Conservation (phyloP, 64 coral and sea anemone species). For the Montipora capricornis region DNA sequence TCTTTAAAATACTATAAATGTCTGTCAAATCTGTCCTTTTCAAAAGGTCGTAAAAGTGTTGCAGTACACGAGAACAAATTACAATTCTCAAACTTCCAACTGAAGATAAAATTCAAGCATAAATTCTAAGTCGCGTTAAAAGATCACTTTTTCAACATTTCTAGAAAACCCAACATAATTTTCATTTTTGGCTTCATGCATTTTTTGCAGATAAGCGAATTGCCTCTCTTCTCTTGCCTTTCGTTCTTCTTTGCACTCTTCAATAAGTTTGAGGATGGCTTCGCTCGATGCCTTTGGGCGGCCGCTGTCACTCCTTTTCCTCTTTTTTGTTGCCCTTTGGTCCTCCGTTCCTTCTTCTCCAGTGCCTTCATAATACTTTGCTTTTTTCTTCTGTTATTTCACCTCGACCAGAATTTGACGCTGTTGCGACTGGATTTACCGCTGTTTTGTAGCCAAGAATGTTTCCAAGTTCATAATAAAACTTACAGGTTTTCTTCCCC, state of each 20-base stretch:
- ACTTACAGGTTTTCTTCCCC: not conserved
- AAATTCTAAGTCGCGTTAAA: not conserved
- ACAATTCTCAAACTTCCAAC: too few relatives aligned
- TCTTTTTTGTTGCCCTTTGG: not conserved
- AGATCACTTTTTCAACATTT: constrained; percentile 22
- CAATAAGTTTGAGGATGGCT: not conserved
- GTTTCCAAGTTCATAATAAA: not conserved
- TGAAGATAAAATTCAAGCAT: too few relatives aligned
- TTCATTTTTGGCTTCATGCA: constrained; percentile 56
- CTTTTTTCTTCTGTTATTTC: too few relatives aligned
- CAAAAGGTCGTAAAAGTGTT: too few relatives aligned
- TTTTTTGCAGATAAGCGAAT: constrained; percentile 20
- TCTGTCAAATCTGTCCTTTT: too few relatives aligned
- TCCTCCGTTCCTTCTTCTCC: not conserved
- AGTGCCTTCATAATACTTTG: too few relatives aligned
- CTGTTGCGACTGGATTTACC: not conserved
- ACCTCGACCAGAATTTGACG: too few relatives aligned
- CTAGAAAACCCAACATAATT: constrained; percentile 39
- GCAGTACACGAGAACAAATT: too few relatives aligned
- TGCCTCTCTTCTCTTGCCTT: constrained; percentile 22
- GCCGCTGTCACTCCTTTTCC: constrained; percentile 12
- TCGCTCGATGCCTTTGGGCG: not conserved
- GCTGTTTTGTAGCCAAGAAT: not conserved
- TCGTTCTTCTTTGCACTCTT: constrained; percentile 10
- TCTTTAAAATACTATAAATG: too few relatives aligned